phyloP scores from a whole-genome alignment of 2,888 invertebrate species.

The Lacanobia wlatinum region DNA sequence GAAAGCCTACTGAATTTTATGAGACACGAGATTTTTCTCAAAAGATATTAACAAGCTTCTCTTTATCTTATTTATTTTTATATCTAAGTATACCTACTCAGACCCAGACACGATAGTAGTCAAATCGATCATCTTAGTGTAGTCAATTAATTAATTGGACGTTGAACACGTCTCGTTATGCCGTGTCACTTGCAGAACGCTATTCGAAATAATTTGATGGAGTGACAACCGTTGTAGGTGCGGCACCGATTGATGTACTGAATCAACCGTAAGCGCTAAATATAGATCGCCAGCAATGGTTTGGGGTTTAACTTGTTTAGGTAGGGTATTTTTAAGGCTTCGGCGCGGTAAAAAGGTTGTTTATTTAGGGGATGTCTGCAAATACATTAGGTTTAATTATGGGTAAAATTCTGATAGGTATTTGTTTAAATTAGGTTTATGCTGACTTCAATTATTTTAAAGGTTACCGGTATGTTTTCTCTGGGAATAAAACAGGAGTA shows the following conservation, averaged over 20 bases:
- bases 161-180: constrained; percentile 32
- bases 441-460: neutral
- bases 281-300: constrained; percentile 23
- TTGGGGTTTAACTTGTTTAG: constrained; percentile 17
- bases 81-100: neutral
- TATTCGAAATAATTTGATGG: constrained; percentile 47
- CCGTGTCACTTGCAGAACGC: constrained; percentile 49
- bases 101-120: neutral
- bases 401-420: neutral
- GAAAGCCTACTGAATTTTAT: neutral
- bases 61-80: neutral
- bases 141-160: constrained; percentile 56
- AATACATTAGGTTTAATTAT: constrained; percentile 18
- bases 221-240: constrained; percentile 44
- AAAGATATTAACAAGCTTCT: neutral
- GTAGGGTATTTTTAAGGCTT: constrained; percentile 23
- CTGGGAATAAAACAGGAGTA: too few species aligned
- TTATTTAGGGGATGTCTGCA: constrained; percentile 29
- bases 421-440: neutral
- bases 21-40: neutral
- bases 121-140: constrained; percentile 51
- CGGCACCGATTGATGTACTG: constrained; percentile 26
- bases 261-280: constrained; percentile 33
- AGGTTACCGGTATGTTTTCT: too few species aligned
- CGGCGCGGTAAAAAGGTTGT: constrained; percentile 31